phyloP scores from a whole-genome alignment of 1,140 invertebrate genomes.

The Drosophila erecta region DNA sequence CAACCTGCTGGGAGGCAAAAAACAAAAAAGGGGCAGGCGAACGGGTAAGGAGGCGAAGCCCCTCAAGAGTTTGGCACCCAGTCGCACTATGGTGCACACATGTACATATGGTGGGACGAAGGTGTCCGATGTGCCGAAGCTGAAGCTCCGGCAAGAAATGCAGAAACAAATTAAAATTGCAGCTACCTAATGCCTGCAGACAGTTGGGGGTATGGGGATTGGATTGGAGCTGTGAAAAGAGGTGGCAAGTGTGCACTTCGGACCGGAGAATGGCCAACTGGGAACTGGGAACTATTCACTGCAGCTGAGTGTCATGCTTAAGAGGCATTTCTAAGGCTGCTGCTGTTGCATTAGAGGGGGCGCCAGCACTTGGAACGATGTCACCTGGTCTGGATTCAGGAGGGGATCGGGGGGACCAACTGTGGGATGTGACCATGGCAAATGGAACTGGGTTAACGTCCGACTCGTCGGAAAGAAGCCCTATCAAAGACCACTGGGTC shows the following conservation, averaged over 20 bases:
- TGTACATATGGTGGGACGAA: slow-evolving; percentile 32
- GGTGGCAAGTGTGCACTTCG: slow-evolving; percentile 21
- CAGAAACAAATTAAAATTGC: slow-evolving; percentile 67
- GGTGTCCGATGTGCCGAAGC: slow-evolving; percentile 32
- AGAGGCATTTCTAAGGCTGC: slow-evolving; percentile 68
- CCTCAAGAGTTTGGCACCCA: slow-evolving; percentile 55
- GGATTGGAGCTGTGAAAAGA: slow-evolving; percentile 23
- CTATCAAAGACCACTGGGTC: slow-evolving; percentile 35
- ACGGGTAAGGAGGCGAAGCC: slow-evolving; percentile 41
- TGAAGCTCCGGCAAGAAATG: slow-evolving; percentile 22
- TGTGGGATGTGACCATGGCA: slow-evolving; percentile 27
- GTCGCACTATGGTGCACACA: slow-evolving; percentile 9
- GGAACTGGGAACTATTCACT: slow-evolving; percentile 3
- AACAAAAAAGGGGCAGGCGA: background rate
- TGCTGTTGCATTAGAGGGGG: slow-evolving; percentile 54
- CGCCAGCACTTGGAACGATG: slow-evolving; percentile 36
- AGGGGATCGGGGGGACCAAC: background rate
- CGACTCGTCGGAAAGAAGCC: slow-evolving; percentile 57
- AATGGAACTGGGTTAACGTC: slow-evolving; percentile 71
- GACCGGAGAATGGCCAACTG: background rate
- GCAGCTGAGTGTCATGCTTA: slow-evolving; percentile 41
- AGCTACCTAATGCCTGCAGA: slow-evolving; percentile 56
- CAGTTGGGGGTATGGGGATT: slow-evolving; percentile 6
- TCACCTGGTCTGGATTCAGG: slow-evolving; percentile 24
- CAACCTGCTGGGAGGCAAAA: slow-evolving; percentile 20